A percentile compares a stretch with the other conserved stretches of the same genome.
Evolutionary conservation across 1,140 invertebrate species (phyloP).

Genomic region (Chrysomallon squamiferum): DNA sequence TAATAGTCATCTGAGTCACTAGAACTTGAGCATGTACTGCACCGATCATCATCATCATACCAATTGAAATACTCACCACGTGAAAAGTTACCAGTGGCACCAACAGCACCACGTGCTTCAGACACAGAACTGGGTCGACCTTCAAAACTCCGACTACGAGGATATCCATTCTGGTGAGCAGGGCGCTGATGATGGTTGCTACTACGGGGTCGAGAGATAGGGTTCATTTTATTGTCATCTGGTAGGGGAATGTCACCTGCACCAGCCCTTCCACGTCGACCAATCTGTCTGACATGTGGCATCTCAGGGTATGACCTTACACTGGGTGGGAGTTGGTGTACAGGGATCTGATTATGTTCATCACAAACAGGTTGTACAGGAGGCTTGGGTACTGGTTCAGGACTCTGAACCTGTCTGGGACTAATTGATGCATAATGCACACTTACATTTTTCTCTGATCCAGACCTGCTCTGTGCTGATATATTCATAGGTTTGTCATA

Average conservation of each 20-base stretch:
- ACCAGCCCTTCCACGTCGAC: constrained; percentile 3
- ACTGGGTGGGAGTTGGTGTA: constrained; percentile 12
- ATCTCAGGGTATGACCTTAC: constrained; percentile 42
- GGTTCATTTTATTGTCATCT: constrained; percentile 56
- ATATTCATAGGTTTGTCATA: constrained; percentile 25
- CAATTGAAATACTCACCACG: not conserved
- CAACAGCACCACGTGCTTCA: not conserved
- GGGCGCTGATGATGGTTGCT: not conserved
- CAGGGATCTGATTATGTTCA: constrained; percentile 2
- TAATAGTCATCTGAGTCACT: constrained; percentile 53
- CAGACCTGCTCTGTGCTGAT: constrained; percentile 33
- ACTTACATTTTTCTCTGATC: constrained; percentile 52
- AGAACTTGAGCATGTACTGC: constrained; percentile 58
- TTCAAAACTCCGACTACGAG: constrained; percentile 55
- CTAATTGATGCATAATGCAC: constrained; percentile 38
- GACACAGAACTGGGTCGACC: constrained; percentile 25
- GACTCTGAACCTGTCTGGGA: not conserved
- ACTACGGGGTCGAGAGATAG: constrained; percentile 43
- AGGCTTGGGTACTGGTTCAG: not conserved
- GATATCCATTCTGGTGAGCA: constrained; percentile 36
- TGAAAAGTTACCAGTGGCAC: not conserved
- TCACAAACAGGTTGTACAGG: constrained; percentile 2
- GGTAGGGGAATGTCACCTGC: constrained; percentile 37
- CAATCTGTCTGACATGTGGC: constrained; percentile 5
- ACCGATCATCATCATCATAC: constrained; percentile 43